Evolutionary conservation across 2,113 vertebrate species (phyloP).

Genomic region (Gymnogyps californianus): DNA sequence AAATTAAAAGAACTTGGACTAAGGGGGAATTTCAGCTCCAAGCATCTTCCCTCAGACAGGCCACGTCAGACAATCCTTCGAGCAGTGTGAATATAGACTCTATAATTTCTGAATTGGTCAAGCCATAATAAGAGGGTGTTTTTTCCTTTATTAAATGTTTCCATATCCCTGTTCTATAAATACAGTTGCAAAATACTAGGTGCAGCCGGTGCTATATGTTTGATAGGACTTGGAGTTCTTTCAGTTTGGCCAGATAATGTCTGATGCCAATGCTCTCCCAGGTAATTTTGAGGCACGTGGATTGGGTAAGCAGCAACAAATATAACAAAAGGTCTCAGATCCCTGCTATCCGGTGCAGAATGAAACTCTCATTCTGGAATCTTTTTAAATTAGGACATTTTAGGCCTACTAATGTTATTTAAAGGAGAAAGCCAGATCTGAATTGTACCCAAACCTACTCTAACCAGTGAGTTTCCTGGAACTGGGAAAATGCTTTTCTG

Average conservation of each 20-base stretch:
- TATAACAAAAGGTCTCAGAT: not conserved
- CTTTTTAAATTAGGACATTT: not conserved
- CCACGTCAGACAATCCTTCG: not conserved
- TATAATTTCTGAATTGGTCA: not conserved
- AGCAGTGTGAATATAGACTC: not conserved
- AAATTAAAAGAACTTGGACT: not conserved
- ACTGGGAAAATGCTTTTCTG: not conserved
- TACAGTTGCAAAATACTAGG: not conserved
- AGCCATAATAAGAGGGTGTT: not conserved
- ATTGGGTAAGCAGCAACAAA: not conserved
- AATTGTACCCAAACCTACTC: not conserved
- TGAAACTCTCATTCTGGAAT: not conserved
- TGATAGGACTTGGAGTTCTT: not conserved
- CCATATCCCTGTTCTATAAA: slow-evolving; percentile 1
- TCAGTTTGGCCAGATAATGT: not conserved
- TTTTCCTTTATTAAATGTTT: not conserved
- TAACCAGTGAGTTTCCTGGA: not conserved
- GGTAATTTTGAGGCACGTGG: not conserved
- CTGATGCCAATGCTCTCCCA: not conserved
- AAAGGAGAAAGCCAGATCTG: not conserved
- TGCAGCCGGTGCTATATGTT: not conserved
- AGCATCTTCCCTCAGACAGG: not conserved
- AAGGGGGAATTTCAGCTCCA: not conserved
- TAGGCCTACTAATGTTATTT: not conserved
- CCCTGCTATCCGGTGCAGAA: not conserved